Conservation (phyloP, 1,140 invertebrate genomes). For the Geopemphigus sp. region DNA sequence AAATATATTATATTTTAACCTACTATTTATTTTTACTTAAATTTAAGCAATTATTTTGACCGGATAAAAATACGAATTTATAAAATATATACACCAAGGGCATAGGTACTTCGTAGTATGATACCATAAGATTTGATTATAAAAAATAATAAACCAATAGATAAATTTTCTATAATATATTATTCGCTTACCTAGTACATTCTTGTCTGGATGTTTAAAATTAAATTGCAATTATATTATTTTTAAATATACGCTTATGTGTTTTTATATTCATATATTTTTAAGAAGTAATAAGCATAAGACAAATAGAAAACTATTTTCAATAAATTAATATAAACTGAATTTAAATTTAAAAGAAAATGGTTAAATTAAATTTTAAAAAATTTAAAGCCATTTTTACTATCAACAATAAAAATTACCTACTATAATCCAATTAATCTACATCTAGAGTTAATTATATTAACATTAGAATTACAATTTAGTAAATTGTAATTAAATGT, state of each 20-base stretch:
- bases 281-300: too few species aligned
- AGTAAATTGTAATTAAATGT: background rate
- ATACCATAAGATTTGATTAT: background rate
- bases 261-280: too few species aligned
- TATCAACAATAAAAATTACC: background rate
- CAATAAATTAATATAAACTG: background rate
- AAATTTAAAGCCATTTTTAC: background rate
- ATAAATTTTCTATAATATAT: background rate
- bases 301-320: background rate
- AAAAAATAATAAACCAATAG: background rate
- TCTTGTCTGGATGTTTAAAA: too few species aligned
- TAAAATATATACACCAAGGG: background rate
- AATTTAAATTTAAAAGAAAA: conserved; percentile 1
- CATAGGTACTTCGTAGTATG: background rate
- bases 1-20: background rate
- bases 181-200: background rate
- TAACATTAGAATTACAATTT: conserved; percentile 3
- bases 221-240: too few species aligned
- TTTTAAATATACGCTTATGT: too few species aligned
- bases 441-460: background rate
- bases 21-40: background rate
- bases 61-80: background rate
- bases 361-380: background rate
- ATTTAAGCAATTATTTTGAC: background rate
- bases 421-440: conserved; percentile 13